These are phyloP conservation scores for Indicator indicator DNA, from an alignment of 2,113 vertebrate genomes.

Conservation along the genomic window DNA sequence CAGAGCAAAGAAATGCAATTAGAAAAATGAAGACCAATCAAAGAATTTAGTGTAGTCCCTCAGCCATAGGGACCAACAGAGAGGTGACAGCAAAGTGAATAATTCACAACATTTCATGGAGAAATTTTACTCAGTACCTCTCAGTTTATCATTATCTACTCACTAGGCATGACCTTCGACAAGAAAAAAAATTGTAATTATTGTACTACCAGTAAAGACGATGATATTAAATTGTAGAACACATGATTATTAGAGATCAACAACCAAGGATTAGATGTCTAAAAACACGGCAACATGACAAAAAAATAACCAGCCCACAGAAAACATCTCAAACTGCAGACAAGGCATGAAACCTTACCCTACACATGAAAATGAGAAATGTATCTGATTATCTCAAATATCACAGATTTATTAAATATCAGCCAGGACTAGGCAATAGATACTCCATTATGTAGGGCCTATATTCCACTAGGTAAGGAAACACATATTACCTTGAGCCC, in stretches of 20 bases:
- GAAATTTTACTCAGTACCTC: background rate
- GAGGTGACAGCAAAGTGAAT: background rate
- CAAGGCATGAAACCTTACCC: background rate
- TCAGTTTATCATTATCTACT: background rate
- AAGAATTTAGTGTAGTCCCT: background rate
- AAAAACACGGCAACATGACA: background rate
- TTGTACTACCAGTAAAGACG: background rate
- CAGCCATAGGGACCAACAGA: background rate
- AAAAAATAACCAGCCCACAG: background rate
- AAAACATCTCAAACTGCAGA: background rate
- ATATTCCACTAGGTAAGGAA: background rate
- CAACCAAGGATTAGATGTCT: background rate
- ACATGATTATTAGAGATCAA: background rate
- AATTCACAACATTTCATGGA: background rate
- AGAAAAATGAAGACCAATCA: background rate
- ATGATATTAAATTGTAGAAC: background rate
- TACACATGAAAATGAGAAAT: background rate
- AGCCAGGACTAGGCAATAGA: background rate
- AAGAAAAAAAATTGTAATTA: background rate
- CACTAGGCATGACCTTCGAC: background rate
- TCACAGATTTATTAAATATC: background rate
- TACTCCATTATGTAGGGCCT: background rate
- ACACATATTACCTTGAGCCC: background rate
- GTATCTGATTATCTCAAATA: background rate
- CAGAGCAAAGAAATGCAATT: background rate